Base-by-base conservation (phyloP, 2,888 invertebrate genomes). In the Caenorhabditis imperialis region DNA sequence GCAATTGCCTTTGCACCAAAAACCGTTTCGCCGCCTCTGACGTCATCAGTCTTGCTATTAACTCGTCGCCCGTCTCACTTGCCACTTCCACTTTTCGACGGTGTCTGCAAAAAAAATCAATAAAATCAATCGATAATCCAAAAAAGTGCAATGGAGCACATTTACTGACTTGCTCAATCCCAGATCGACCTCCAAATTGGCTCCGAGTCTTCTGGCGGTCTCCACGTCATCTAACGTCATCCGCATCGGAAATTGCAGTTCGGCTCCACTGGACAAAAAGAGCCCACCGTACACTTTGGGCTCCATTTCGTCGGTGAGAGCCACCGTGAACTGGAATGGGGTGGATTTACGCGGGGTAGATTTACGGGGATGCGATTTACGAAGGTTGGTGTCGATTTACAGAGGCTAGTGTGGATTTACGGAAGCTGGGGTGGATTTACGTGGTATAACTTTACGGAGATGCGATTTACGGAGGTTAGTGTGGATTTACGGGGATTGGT, bases 151-250 rank as follows among this genome's bases (percentile, higher is more conserved):
- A 33, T 33, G 33, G 33, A 33, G 33, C 6, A 12, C 12, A 12
- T 27, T 22, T 14, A 25, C 65, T 20, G 27, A 82, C 82, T 78
- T 82, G 53, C 78, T 67, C 16, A 72, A 44, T 30, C 82, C 82
- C 23, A 82, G 42, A 63, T 82, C 82, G 37, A 82, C 48, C 61
- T 82, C 82, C 44, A 82, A 47, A 62, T 80, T 78, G 7, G 81
- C 79, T 8, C 80, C 81, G 25, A 78, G 51, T 18, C 82, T 37
- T 22, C 79, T 47, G 8, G 81, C 76, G 22, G 79, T 75, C 53
- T 82, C 82, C 40, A 81, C 81, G 45, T 82, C 82, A 16, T 77
- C 75, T 25, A 82, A 61, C 10, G 78, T 53, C 45, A 76, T 54
- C 55, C 79, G 45, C 18, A 80, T 37, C 3, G 82, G 82, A 37